phyloP scores from a whole-genome alignment of 2,888 invertebrate species.

The Ptilodon capucinus region DNA sequence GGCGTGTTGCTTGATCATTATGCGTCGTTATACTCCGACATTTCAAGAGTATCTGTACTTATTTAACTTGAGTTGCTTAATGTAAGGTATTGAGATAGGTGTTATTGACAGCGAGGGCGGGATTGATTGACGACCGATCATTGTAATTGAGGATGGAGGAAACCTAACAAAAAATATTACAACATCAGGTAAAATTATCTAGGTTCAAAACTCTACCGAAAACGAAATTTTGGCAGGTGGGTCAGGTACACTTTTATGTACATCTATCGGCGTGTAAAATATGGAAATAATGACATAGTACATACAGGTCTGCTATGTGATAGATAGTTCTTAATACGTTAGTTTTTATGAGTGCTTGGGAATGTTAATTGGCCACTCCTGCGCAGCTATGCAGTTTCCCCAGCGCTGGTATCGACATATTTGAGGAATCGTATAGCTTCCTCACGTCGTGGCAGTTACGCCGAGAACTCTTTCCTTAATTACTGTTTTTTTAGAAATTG shows the following conservation, averaged over 20 bases:
- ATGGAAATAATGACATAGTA: too few species aligned
- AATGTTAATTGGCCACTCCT: not conserved
- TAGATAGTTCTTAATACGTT: not conserved
- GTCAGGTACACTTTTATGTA: too few species aligned
- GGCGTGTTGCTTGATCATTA: not conserved
- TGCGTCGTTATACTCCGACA: not conserved
- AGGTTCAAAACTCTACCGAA: too few species aligned
- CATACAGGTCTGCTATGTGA: not conserved
- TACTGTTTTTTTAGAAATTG: not conserved
- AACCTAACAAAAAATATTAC: too few species aligned
- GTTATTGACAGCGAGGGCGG: too few species aligned
- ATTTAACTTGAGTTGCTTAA: not conserved
- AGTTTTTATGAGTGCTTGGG: not conserved
- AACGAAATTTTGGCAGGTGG: too few species aligned
- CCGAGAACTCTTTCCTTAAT: not conserved
- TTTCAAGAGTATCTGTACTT: not conserved
- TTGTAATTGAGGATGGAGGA: too few species aligned
- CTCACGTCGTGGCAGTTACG: not conserved
- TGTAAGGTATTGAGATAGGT: not conserved
- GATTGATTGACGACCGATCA: too few species aligned
- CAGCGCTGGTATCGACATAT: not conserved
- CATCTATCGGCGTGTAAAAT: too few species aligned
- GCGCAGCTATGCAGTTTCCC: not conserved
- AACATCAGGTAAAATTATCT: too few species aligned
- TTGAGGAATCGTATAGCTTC: not conserved